These are phyloP conservation scores for Berghia stephanieae DNA, from an alignment of 1,140 invertebrate genomes.

Conservation along the genomic window DNA sequence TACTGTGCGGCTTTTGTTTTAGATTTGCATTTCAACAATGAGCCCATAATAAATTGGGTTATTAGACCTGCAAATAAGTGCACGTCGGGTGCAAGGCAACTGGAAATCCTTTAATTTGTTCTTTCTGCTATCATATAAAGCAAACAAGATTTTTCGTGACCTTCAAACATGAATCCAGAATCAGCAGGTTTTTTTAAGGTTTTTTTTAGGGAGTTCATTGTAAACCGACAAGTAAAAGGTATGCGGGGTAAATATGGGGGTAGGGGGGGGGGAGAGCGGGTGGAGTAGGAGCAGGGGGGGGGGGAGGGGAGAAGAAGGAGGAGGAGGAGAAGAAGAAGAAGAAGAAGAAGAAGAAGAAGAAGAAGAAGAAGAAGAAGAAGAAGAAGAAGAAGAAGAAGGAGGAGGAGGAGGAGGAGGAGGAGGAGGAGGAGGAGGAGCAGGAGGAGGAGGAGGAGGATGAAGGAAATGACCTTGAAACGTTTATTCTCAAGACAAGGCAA, in stretches of 20 bases:
- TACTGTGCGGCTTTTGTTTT: not conserved
- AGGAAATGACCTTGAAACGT: not conserved
- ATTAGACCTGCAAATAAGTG: too few relatives aligned
- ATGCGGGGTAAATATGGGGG: not conserved
- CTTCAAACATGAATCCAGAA: not conserved
- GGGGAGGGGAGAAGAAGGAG: not conserved
- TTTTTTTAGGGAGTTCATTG: not conserved
- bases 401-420: conserved; percentile 19
- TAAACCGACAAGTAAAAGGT: not conserved
- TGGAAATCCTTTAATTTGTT: too few relatives aligned
- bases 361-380: conserved; percentile 20
- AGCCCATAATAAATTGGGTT: too few relatives aligned
- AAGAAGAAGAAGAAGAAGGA: conserved; percentile 26
- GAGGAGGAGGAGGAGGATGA: not conserved
- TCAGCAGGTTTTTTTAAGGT: not conserved
- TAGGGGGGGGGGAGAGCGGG: conserved; percentile 15
- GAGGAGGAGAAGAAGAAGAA: conserved; percentile 4
- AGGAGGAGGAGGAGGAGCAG: conserved; percentile 2
- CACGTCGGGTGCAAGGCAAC: too few relatives aligned
- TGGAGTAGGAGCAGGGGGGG: not conserved
- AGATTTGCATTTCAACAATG: too few relatives aligned
- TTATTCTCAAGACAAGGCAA: not conserved
- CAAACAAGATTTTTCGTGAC: not conserved
- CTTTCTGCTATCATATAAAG: not conserved
- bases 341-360: conserved; percentile 23